Percentiles rank a stretch among this genome's conserved stretches.
Conservation (phyloP, 2,113 vertebrate genomes). For the Trinectes maculatus region DNA sequence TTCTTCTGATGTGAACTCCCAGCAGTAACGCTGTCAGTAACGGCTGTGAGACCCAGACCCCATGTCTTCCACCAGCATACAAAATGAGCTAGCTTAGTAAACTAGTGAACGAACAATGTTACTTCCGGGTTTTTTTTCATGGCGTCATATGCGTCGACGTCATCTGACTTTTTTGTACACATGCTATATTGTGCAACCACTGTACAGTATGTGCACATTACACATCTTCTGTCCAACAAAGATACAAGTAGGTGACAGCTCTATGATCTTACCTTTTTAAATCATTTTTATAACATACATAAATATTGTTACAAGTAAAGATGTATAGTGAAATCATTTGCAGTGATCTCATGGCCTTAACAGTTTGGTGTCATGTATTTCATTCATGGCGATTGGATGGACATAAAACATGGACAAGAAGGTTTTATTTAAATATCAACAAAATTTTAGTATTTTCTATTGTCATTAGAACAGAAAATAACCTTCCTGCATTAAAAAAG, state of each 20-base stretch:
- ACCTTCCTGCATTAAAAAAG: slow-evolving; percentile 65
- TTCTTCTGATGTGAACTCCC: not conserved
- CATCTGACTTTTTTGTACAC: not conserved
- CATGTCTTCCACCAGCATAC: slow-evolving; percentile 70
- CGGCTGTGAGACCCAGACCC: slow-evolving; percentile 58
- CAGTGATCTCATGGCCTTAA: too few relatives aligned
- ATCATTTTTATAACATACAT: too few relatives aligned
- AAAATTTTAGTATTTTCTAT: too few relatives aligned
- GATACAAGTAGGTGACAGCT: too few relatives aligned
- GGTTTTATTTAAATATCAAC: too few relatives aligned
- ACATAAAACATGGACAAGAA: too few relatives aligned
- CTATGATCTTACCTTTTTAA: too few relatives aligned
- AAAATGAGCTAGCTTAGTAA: slow-evolving; percentile 47
- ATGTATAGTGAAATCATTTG: not conserved
- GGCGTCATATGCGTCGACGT: slow-evolving; percentile 43
- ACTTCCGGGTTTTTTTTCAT: slow-evolving; percentile 65
- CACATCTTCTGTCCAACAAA: too few relatives aligned
- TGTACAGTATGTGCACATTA: too few relatives aligned
- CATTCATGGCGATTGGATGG: too few relatives aligned
- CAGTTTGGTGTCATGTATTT: too few relatives aligned
- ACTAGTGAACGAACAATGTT: slow-evolving; percentile 21
- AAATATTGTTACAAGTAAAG: not conserved
- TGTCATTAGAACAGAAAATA: slow-evolving; percentile 49
- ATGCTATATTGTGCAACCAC: too few relatives aligned
- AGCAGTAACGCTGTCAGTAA: slow-evolving; percentile 62